These are phyloP conservation scores for Melitaea athalia DNA, from an alignment of 2,888 invertebrate species.

Conservation along the genomic window DNA sequence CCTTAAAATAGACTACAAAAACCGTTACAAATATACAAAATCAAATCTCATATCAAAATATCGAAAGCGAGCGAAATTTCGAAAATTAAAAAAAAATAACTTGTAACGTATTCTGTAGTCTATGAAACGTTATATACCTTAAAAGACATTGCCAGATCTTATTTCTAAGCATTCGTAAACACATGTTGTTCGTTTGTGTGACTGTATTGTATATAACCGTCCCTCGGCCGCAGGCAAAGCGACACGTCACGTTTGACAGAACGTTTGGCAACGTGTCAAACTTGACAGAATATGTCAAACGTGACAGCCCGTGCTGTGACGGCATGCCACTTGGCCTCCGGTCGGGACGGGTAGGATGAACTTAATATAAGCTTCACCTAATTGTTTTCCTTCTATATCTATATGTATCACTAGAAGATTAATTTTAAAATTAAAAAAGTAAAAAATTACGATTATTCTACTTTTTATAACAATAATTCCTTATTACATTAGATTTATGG, in stretches of 20 bases:
- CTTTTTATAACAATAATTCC: conserved; percentile 72
- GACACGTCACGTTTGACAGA: conserved; percentile 11
- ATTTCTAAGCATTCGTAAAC: conserved; percentile 66
- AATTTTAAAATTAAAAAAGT: conserved; percentile 70
- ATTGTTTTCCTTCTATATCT: conserved; percentile 70
- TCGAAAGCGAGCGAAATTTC: not conserved
- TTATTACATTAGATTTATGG: conserved; percentile 74
- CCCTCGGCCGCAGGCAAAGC: conserved; percentile 46
- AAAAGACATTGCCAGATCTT: conserved; percentile 73
- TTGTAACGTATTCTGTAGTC: conserved; percentile 18
- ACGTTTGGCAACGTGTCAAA: conserved; percentile 22
- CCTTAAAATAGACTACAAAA: conserved; percentile 28
- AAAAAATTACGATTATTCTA: conserved; percentile 64
- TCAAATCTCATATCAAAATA: not conserved
- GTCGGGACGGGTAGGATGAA: conserved; percentile 47
- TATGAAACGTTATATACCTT: conserved; percentile 39
- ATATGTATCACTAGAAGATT: conserved; percentile 72
- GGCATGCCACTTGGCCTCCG: conserved; percentile 43
- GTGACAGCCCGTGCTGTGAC: not conserved
- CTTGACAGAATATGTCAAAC: not conserved
- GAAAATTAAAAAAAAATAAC: not conserved
- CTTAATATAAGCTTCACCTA: conserved; percentile 71
- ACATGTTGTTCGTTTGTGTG: conserved; percentile 69
- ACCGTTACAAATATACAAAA: not conserved
- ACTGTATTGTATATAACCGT: conserved; percentile 58